Conservation (phyloP, 1,140 invertebrate genomes). For the Drosophila ananassae region DNA sequence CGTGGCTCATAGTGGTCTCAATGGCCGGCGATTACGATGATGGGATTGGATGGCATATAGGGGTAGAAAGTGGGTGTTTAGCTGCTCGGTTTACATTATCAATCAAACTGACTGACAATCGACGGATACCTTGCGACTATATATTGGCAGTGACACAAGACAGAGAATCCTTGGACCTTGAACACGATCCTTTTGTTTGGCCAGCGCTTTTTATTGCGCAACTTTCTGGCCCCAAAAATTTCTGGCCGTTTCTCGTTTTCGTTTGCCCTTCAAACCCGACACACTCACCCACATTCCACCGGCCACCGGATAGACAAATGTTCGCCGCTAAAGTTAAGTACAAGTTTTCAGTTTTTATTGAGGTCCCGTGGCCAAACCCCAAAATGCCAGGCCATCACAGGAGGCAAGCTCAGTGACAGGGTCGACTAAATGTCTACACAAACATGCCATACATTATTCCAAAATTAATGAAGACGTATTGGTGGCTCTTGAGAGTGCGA, state of each 20-base stretch:
- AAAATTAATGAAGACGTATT: conserved; percentile 77
- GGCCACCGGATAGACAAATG: conserved; percentile 50
- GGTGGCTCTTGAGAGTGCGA: conserved; percentile 38
- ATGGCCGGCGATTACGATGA: conserved; percentile 60
- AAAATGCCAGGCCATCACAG: neutral
- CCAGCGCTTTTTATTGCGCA: conserved; percentile 39
- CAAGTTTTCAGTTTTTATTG: conserved; percentile 64
- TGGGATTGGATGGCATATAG: conserved; percentile 18
- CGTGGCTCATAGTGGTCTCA: conserved; percentile 50
- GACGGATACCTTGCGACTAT: conserved; percentile 57
- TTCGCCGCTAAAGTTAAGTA: conserved; percentile 52
- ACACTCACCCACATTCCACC: conserved; percentile 10
- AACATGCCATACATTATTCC: conserved; percentile 74
- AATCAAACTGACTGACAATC: conserved; percentile 78
- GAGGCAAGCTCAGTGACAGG: conserved; percentile 19
- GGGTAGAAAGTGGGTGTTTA: conserved; percentile 20
- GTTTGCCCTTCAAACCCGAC: conserved; percentile 50
- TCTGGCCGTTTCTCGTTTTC: conserved; percentile 6
- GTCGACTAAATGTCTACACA: conserved; percentile 64
- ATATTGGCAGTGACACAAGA: conserved; percentile 60
- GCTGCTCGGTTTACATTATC: conserved; percentile 77
- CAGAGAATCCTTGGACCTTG: conserved; percentile 45
- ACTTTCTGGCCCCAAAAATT: conserved; percentile 19
- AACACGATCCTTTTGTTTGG: conserved; percentile 71
- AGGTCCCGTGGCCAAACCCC: conserved; percentile 22